Evolutionary conservation across 2,888 invertebrate genomes (phyloP).

Genomic region (Poecilobothrus nobilitatus): DNA sequence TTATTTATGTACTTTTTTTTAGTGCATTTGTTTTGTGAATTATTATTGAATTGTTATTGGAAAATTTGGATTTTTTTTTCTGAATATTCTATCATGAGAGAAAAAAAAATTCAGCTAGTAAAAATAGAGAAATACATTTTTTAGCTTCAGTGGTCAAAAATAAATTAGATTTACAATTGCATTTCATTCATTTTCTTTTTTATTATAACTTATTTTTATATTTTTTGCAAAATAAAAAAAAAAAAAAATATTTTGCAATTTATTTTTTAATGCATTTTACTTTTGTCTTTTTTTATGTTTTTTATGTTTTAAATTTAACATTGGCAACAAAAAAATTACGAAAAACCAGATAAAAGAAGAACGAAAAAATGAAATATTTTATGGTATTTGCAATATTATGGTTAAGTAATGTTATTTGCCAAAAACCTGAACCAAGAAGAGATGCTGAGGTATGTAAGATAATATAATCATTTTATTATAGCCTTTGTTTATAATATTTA

Average conservation of each 20-base stretch:
- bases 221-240: not conserved
- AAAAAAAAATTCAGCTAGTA: not conserved
- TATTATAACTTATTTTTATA: not conserved
- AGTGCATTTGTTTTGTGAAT: too few relatives aligned
- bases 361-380: not conserved
- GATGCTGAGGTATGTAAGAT: constrained; percentile 24
- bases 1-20: too few relatives aligned
- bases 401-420: constrained; percentile 14
- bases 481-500: too few relatives aligned
- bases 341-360: not conserved
- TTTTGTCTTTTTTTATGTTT: not conserved
- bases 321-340: too few relatives aligned
- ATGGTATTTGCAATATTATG: not conserved
- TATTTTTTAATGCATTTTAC: not conserved
- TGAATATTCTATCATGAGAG: not conserved
- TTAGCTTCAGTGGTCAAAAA: not conserved
- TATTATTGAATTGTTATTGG: not conserved
- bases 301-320: not conserved
- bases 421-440: constrained; percentile 24
- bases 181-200: not conserved
- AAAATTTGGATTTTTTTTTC: not conserved
- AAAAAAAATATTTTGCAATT: too few relatives aligned
- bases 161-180: not conserved
- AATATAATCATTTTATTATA: too few relatives aligned
- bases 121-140: not conserved